A percentile compares a stretch with the other conserved stretches of the same genome.
phyloP scores from a whole-genome alignment of 2,797 vertebrate species.

The Schizothorax lantsangensis region DNA sequence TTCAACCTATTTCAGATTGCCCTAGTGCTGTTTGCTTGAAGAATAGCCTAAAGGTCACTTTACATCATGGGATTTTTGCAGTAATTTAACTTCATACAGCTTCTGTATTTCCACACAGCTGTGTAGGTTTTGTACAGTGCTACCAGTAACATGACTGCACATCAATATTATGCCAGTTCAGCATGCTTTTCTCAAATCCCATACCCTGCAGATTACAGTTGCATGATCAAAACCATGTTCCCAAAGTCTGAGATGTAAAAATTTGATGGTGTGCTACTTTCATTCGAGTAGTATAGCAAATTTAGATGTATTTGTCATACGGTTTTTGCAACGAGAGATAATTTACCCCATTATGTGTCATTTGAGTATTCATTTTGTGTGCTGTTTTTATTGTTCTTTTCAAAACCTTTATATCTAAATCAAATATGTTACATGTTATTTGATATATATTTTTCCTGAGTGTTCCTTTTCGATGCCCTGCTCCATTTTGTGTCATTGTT shows the following conservation, averaged over 20 bases:
- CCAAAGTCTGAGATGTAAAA: constrained; percentile 4
- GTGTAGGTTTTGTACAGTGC: constrained; percentile 22
- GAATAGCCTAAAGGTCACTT: constrained; percentile 6
- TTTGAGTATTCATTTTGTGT: neutral
- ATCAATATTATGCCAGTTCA: constrained; percentile 15
- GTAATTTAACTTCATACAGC: constrained; percentile 9
- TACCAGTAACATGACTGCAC: neutral
- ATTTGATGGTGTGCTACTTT: neutral
- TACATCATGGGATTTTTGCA: neutral
- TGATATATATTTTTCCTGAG: neutral
- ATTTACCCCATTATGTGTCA: neutral
- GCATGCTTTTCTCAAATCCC: constrained; percentile 14
- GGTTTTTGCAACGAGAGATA: neutral
- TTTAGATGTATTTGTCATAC: constrained; percentile 9
- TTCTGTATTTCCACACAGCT: constrained; percentile 8
- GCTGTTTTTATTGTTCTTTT: neutral
- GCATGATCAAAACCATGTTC: constrained; percentile 20
- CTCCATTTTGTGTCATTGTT: constrained; percentile 20
- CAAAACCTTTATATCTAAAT: constrained; percentile 20
- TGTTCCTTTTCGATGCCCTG: constrained; percentile 30
- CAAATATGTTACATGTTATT: constrained; percentile 29
- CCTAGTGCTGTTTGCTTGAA: constrained; percentile 1
- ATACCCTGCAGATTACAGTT: constrained; percentile 7
- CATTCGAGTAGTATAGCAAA: neutral
- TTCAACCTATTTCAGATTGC: constrained; percentile 12